A percentile compares a stretch with the other conserved stretches of the same genome.
Conservation (phyloP, 2,797 vertebrate genomes). For the Takifugu ocellatus region DNA sequence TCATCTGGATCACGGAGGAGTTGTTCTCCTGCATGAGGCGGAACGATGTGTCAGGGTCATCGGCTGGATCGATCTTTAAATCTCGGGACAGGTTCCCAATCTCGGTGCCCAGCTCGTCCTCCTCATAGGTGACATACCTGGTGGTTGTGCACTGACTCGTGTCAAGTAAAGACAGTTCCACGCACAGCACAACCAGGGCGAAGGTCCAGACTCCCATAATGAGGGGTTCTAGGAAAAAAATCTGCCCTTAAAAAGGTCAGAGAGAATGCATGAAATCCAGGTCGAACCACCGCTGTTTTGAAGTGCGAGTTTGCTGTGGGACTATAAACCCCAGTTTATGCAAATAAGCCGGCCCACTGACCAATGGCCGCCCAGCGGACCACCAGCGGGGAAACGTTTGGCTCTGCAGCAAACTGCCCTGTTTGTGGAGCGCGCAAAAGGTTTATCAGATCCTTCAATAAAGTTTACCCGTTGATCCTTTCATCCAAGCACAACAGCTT, state of each 20-base stretch:
- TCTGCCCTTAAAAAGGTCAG: constrained; percentile 21
- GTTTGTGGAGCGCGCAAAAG: constrained; percentile 57
- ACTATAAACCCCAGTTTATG: constrained; percentile 67
- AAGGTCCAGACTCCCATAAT: constrained; percentile 48
- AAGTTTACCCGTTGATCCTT: too few species aligned
- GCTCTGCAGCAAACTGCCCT: constrained; percentile 37
- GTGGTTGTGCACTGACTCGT: constrained; percentile 55
- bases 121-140: constrained; percentile 71
- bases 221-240: constrained; percentile 4
- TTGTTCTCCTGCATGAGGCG: constrained; percentile 73
- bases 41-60: constrained; percentile 66
- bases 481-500: too few species aligned
- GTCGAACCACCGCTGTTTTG: constrained; percentile 27
- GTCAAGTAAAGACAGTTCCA: constrained; percentile 48
- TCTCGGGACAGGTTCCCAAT: constrained; percentile 70
- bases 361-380: constrained; percentile 67
- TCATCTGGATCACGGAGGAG: constrained; percentile 67
- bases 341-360: constrained; percentile 61
- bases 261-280: constrained; percentile 26
- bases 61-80: constrained; percentile 64
- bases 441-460: constrained; percentile 29
- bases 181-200: constrained; percentile 15
- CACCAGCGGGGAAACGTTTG: constrained; percentile 65
- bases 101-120: constrained; percentile 67
- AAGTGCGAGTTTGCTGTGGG: constrained; percentile 37